Base-by-base conservation (phyloP, 2,888 invertebrate genomes). In the Chaitophorus viminalis region DNA sequence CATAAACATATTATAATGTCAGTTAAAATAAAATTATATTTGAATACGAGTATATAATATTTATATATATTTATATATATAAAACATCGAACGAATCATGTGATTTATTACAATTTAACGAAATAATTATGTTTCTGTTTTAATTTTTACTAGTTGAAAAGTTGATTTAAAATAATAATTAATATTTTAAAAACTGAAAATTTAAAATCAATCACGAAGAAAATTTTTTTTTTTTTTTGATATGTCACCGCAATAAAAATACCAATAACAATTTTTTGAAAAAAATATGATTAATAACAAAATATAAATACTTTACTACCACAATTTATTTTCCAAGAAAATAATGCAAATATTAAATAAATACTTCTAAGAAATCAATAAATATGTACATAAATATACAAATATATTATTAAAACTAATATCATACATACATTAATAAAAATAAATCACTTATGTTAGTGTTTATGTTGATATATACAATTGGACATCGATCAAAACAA, bases 361-460 rank as follows among this genome's bases (percentile, higher is more conserved):
- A 74, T 60, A 29, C 70, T 74, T 74, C 14, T 74, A 25, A 25
- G 18, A 74, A 25, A 25, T 33, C 18, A 74, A 36, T 21, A 74
- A 74, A 74, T 74, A 74, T 74, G 21, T 74, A 74, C 74, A 74
- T 74, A 31, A 21, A 31, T 74, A 33, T 52, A 52, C 11, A 52
- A 25, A 60, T 60, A 36, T 74, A 74, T 74, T 72, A 29, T 29
- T 70, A 17, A 70, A 1, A 70, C 29, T 33, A 36, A 11, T 36
- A 36, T 33, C 6, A 36, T 72, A 72, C 33, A 72, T 68, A 25
- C 4, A 60, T 60, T 25, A 25, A 60, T 60, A 25, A 21, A 60
- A 60, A 68, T 68, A 6, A 68, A 77, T 31, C 6, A 25, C 52
- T 33, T 21, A 54, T 78, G 78, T 78, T 78, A 78, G 54, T 78